Base-by-base conservation (phyloP, 2,888 invertebrate species). In the Idaea biselata region DNA sequence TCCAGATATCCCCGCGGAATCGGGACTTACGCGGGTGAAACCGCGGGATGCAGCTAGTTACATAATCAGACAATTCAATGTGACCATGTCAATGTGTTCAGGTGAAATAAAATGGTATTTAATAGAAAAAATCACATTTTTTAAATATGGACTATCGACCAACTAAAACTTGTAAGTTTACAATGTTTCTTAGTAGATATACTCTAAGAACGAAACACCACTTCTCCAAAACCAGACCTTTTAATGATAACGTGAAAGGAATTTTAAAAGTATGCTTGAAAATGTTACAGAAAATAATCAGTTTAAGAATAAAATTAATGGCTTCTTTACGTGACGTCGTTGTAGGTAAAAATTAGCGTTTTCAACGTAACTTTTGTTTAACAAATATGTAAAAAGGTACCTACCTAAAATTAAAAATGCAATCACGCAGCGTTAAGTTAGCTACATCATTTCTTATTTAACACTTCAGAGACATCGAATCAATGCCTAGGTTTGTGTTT, bases 221-320 rank as follows among this genome's bases (percentile, higher is more conserved):
- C 11, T 44, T 44, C 14, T 44, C 44, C 11, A 7, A 63, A 59
- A 44, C 16, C 61, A 54, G 14, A 60, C 25, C 54, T 63, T 63
- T 63, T 62, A 63, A 66, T 66, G 56, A 66, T 60, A 56, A 60
- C 32, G 31, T 60, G 16, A 60, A 56, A 18, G 18, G 56, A 53
- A 11, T 32, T 16, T 33, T 8, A 44, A 58, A 59, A 57, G 33
- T 16, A 25, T 57, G n/a, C 32, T 59, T 18, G 4, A 59, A 62
- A 59, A 59, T 55, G 44, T 56, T 58, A 25, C 44, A 44, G 44
- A 44, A 44, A 44, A 44, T 44, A 44, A 44, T 44, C 44, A 7
- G 44, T 44, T 44, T 44, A 33, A 33, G 33, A 11, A 33, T 33
- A 14, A 44, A 44, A 44, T 44, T 44, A 44, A 44, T 44, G 11